These are phyloP conservation scores for Hydropsyche tenuis DNA, from an alignment of 1,140 invertebrate genomes.

Conservation along the genomic window DNA sequence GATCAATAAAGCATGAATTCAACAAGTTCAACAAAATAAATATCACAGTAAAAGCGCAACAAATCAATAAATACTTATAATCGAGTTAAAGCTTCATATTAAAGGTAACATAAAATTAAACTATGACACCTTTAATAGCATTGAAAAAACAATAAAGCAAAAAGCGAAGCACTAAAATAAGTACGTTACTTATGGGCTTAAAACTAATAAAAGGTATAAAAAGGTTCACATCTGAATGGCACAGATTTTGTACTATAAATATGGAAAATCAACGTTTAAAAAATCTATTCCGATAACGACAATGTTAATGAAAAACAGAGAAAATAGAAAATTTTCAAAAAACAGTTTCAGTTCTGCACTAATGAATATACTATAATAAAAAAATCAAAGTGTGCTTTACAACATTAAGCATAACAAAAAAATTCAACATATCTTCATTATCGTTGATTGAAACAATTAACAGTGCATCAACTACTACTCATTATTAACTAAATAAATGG, in stretches of 20 bases:
- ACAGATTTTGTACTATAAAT: slow-evolving; percentile 20
- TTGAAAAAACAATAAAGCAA: slow-evolving; percentile 12
- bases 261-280: background rate
- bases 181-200: background rate
- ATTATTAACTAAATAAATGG: background rate
- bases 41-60: slow-evolving; percentile 1
- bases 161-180: background rate
- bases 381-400: too few species aligned
- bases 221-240: slow-evolving; percentile 2
- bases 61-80: background rate
- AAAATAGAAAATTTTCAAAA: too few species aligned
- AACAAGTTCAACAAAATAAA: background rate
- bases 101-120: background rate
- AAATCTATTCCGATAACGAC: too few species aligned
- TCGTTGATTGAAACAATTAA: background rate
- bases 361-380: too few species aligned
- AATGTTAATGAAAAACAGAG: too few species aligned
- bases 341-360: too few species aligned
- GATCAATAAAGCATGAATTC: background rate
- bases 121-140: background rate
- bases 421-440: too few species aligned
- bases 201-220: slow-evolving; percentile 1
- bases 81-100: background rate
- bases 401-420: too few species aligned
- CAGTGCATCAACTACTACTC: slow-evolving; percentile 5